These are phyloP conservation scores for Tenebrosternarchus preto DNA, from an alignment of 2,113 vertebrate species.

Conservation along the genomic window DNA sequence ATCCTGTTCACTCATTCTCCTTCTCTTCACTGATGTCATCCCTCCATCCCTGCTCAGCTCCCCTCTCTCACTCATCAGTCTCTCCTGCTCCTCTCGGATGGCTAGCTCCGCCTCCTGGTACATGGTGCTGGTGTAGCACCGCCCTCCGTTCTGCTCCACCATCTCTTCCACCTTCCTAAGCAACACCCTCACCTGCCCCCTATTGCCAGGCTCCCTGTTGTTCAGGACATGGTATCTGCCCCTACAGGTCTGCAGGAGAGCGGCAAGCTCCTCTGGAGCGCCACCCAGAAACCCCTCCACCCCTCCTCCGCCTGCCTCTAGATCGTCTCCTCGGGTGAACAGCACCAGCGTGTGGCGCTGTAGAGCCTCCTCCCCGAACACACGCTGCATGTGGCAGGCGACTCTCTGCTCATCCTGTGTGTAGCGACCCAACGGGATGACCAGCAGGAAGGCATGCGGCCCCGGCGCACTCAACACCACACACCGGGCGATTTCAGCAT, in stretches of 20 bases:
- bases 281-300: conserved; percentile 65
- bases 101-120: conserved; percentile 68
- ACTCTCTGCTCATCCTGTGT: conserved; percentile 65
- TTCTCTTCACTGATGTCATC: conserved; percentile 52
- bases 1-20: conserved; percentile 58
- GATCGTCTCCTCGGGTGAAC: conserved; percentile 73
- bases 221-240: conserved; percentile 74
- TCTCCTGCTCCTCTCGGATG: conserved; percentile 69
- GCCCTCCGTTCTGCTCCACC: conserved; percentile 53
- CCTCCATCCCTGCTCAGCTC: conserved; percentile 18
- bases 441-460: conserved; percentile 75
- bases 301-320: conserved; percentile 60
- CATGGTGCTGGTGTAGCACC: conserved; percentile 68
- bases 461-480: conserved; percentile 69
- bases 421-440: conserved; percentile 73
- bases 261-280: conserved; percentile 59
- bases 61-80: conserved; percentile 58
- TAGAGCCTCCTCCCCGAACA: conserved; percentile 71
- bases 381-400: conserved; percentile 56
- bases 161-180: conserved; percentile 69
- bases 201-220: conserved; percentile 66
- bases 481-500: conserved; percentile 69
- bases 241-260: conserved; percentile 70
- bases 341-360: conserved; percentile 70
- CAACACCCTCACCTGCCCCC: conserved; percentile 65